A percentile compares a stretch with the other conserved stretches of the same genome.
Evolutionary conservation across 2,888 invertebrate species (phyloP).

Genomic region (Boloria selene): DNA sequence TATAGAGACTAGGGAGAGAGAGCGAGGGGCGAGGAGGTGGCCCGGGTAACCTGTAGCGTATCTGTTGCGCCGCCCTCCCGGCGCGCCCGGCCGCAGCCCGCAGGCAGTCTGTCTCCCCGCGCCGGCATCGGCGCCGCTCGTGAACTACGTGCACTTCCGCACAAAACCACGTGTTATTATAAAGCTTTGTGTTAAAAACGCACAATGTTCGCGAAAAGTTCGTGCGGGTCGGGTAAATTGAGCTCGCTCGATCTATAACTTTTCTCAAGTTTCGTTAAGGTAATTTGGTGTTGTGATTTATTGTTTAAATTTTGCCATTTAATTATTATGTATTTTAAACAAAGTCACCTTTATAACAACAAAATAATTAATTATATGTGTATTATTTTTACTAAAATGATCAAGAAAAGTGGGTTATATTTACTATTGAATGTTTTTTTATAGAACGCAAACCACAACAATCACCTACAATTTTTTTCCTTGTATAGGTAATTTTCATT

Average conservation of each 20-base stretch:
- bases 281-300: conserved; percentile 26
- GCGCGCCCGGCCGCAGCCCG: conserved; percentile 46
- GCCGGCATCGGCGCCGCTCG: conserved; percentile 44
- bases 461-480: too few relatives aligned
- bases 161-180: conserved; percentile 61
- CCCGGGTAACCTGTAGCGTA: conserved; percentile 81
- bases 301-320: not conserved
- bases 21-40: conserved; percentile 53
- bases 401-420: too few relatives aligned
- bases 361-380: too few relatives aligned
- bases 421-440: too few relatives aligned
- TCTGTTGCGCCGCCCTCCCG: conserved; percentile 76
- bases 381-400: too few relatives aligned
- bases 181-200: conserved; percentile 48
- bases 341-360: too few relatives aligned
- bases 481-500: too few relatives aligned
- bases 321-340: too few relatives aligned
- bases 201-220: conserved; percentile 45
- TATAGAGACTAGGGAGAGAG: conserved; percentile 52
- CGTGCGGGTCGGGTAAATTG: conserved; percentile 30
- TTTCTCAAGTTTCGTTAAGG: conserved; percentile 34
- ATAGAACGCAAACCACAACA: too few relatives aligned
- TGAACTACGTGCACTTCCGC: conserved; percentile 55
- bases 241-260: conserved; percentile 25
- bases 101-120: conserved; percentile 50